These are phyloP conservation scores for Timandra comae DNA, from an alignment of 2,888 invertebrate genomes.

Conservation along the genomic window DNA sequence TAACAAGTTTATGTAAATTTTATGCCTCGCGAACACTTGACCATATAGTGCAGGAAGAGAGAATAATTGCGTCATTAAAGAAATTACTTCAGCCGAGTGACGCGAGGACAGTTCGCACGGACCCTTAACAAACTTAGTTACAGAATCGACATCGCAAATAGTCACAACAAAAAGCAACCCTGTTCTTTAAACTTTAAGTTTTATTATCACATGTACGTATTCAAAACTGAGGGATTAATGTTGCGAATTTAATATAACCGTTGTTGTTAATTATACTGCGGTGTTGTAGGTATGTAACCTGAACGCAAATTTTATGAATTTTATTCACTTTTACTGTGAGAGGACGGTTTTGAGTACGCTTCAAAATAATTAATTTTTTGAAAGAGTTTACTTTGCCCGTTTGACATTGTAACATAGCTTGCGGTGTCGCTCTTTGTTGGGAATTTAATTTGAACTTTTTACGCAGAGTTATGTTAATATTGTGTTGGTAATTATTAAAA, in stretches of 20 bases:
- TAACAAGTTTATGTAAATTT: conserved; percentile 44
- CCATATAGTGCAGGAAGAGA: conserved; percentile 42
- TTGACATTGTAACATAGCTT: neutral
- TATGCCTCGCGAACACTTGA: conserved; percentile 37
- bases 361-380: conserved; percentile 15
- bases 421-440: neutral
- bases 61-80: conserved; percentile 59
- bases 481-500: too few species aligned
- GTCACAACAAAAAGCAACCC: conserved; percentile 24
- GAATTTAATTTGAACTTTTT: too few species aligned
- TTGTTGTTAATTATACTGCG: conserved; percentile 40
- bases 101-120: conserved; percentile 25
- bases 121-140: conserved; percentile 44
- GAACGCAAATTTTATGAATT: conserved; percentile 14
- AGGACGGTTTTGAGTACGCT: conserved; percentile 11
- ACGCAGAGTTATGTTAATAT: too few species aligned
- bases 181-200: conserved; percentile 20
- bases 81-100: conserved; percentile 41
- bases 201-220: conserved; percentile 19
- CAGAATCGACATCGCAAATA: conserved; percentile 22
- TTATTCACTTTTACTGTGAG: conserved; percentile 7
- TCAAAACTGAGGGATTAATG: conserved; percentile 33
- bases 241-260: conserved; percentile 34
- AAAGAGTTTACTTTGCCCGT: neutral
- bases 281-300: conserved; percentile 14